Evolutionary conservation across 2,113 vertebrate species (phyloP).

Genomic region (Etheostoma spectabile): DNA sequence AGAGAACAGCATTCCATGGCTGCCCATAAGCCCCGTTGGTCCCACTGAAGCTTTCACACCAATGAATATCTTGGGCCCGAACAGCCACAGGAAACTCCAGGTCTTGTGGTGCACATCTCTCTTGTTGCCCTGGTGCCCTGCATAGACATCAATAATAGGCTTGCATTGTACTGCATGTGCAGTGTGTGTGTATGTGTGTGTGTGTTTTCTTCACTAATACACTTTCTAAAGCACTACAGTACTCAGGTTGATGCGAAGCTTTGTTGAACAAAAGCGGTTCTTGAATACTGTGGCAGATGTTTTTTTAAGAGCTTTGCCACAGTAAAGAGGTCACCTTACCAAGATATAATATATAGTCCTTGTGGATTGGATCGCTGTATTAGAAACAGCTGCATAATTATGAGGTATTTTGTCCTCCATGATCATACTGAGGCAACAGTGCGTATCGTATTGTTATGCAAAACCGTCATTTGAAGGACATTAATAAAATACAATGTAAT

Average conservation of each 20-base stretch:
- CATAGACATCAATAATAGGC: constrained; percentile 68
- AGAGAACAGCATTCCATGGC: constrained; percentile 42
- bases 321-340: constrained; percentile 62
- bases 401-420: constrained; percentile 19
- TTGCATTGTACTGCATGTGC: background rate
- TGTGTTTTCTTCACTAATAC: constrained; percentile 57
- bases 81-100: constrained; percentile 53
- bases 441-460: constrained; percentile 61
- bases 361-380: constrained; percentile 36
- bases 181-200: background rate
- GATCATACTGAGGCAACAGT: constrained; percentile 46
- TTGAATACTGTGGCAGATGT: constrained; percentile 54
- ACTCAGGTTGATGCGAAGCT: constrained; percentile 53
- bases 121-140: constrained; percentile 54
- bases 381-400: constrained; percentile 57
- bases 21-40: constrained; percentile 39
- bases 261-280: constrained; percentile 61
- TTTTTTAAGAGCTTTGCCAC: constrained; percentile 48
- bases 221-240: constrained; percentile 49
- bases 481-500: constrained; percentile 62
- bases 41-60: constrained; percentile 45
- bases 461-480: constrained; percentile 63
- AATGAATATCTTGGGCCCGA: constrained; percentile 58
- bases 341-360: constrained; percentile 37
- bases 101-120: constrained; percentile 56